Conservation (phyloP, 2,888 invertebrate genomes). For the Pomacea canaliculata region DNA sequence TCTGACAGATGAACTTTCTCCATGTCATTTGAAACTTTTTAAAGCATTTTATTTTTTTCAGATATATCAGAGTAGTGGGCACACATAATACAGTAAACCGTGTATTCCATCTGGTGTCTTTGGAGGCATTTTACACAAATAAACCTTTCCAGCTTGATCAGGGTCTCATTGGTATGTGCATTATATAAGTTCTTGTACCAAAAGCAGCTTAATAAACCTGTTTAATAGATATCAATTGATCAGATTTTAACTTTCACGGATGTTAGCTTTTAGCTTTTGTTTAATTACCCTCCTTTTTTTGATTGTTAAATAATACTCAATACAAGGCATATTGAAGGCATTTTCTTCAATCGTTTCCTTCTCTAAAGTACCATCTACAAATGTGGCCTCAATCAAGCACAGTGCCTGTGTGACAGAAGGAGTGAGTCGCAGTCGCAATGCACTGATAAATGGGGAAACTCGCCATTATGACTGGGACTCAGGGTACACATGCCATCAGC, state of each 20-base stretch:
- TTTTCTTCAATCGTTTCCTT: not conserved
- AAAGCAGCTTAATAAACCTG: no score
- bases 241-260: not conserved
- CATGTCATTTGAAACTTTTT: not conserved
- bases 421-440: constrained; percentile 91
- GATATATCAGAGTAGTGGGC: constrained; percentile 76
- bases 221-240: no score
- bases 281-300: not conserved
- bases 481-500: constrained; percentile 96
- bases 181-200: not conserved
- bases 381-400: constrained; percentile 91
- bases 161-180: constrained; percentile 75
- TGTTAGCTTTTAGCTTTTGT: not conserved
- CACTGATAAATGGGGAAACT: constrained; percentile 94
- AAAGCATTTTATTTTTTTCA: constrained; percentile 72
- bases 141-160: constrained; percentile 81
- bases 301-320: not conserved
- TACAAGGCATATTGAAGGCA: not conserved
- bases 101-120: constrained; percentile 91
- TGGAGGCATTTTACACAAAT: constrained; percentile 89
- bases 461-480: constrained; percentile 98
- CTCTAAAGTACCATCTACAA: constrained; percentile 80
- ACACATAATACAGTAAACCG: constrained; percentile 96
- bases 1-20: not conserved
- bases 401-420: constrained; percentile 97